Base-by-base conservation (phyloP, 2,113 vertebrate genomes). In the Pseudopodoces humilis region DNA sequence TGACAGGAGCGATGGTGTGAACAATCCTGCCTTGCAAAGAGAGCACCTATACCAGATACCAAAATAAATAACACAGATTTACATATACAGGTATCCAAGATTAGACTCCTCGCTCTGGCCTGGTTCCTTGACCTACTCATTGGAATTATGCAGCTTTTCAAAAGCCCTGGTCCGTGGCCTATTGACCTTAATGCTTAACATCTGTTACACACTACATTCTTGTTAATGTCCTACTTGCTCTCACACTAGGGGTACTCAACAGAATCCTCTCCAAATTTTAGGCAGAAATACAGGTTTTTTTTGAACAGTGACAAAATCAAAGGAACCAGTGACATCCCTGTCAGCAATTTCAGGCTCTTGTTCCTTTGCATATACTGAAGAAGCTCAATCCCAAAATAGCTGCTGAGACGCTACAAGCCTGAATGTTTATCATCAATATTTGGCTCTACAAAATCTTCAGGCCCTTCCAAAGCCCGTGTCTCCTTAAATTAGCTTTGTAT, bases 401-500 rank as follows among this genome's bases (percentile, higher is more conserved):
- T 67, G 72, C 37, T 19, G 7, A 93, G 90, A 77, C 35, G 20
- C 41, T 52, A 47, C 17, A 75, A 86, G 55, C 31, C 39, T 49
- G 17, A 68, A 11, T 50, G 78, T 85, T 85, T 37, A 68, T 19
- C 50, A 90, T 37, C 35, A 68, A 59, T 64, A 59, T 85, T 83
- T 56, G 19, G 27, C n/a, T 80, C 79, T 83, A 80, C 39, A 86
- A 74, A 67, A 83, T 33, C 31, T 83, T 31, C 39, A 60, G 35
- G 33, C 33, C 22, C 23, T 80, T 86, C 35, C 69, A 94, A 95
- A 93, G 76, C 47, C 49, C 49, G 4, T 35, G n/a, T 33, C 68
- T 81, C 85, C 23, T 86, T 85, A 77, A 88, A 95, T 93, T 90
- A 95, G 31, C 31, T 77, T 77, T 81, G 63, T 49, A 67, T 64